These are phyloP conservation scores for Chaitophorus viminalis DNA, from an alignment of 2,888 invertebrate genomes.

Conservation along the genomic window DNA sequence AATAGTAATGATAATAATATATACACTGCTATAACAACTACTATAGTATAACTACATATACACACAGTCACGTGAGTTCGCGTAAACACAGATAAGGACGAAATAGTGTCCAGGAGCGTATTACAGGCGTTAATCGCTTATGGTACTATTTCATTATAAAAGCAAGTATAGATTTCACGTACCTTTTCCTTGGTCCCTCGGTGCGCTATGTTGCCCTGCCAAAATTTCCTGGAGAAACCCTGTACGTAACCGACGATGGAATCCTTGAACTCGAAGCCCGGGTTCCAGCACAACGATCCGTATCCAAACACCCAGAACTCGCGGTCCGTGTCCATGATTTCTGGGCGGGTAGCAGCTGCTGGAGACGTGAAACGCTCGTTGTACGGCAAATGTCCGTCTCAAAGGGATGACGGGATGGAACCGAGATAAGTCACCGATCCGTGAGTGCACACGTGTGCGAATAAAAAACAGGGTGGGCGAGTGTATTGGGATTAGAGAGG, in stretches of 20 bases:
- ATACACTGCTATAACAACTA: too few species aligned
- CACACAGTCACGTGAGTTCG: neutral
- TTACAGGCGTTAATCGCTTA: too few species aligned
- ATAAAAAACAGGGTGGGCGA: too few species aligned
- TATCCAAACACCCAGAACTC: conserved; percentile 92
- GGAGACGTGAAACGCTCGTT: neutral
- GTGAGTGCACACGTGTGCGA: neutral
- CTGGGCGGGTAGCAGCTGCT: neutral
- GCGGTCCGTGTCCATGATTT: neutral
- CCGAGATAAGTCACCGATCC: neutral
- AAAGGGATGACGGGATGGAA: neutral
- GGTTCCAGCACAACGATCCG: conserved; percentile 94
- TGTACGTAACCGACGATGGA: conserved; percentile 84
- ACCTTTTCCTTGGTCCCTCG: conserved; percentile 81
- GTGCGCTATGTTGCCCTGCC: conserved; percentile 90
- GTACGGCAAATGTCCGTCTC: neutral
- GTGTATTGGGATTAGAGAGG: too few species aligned
- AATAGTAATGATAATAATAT: too few species aligned
- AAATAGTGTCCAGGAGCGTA: neutral
- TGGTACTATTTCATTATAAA: too few species aligned
- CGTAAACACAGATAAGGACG: neutral
- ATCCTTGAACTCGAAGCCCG: conserved; percentile 86
- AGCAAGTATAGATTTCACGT: conserved; percentile 64
- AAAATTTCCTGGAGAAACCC: conserved; percentile 86
- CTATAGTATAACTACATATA: too few species aligned